Evolutionary conservation across 2,113 vertebrate genomes (phyloP), one percentile per base, ranked within the genome.

Genomic region (Nibea albiflora): DNA sequence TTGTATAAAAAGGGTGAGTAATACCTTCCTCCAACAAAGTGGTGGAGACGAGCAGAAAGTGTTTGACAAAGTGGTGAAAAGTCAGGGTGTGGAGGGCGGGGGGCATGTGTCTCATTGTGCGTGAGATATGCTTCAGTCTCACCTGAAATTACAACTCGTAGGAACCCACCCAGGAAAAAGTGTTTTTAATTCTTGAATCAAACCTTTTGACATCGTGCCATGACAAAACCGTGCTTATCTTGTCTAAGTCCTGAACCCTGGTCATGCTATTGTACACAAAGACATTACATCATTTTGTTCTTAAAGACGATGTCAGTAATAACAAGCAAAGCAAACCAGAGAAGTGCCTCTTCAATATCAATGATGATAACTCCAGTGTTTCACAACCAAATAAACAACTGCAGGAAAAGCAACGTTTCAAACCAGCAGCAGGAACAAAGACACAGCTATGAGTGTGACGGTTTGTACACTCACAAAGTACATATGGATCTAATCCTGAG

Each of bases 381-480:
- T 74, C 79, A 39, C 73, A 63, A 73, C 42, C 16, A 53, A 57
- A 77, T 72, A 56, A 83, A 83, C 70, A 70, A 35, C 24, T 26
- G 49, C 22, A 62, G 20, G 20, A 16, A 44, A 11, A 42, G 66
- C 68, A 65, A 81, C 70, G 81, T 61, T 65, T 49, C 4, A 24
- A 44, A 69, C 39, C 64, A 31, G 54, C 28, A 62, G 20, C 44
- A 16, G 42, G 16, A 42, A 71, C 73, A 70, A 81, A 73, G 81
- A 39, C 26, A 2, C 5, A 17, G 49, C 26, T 7, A 15, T 54
- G 28, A 73, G 14, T 35, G 53, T 14, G 49, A 72, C 19, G 28
- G 60, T 64, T 76, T 72, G 22, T 42, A 65, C n/a, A 63, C 39
- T 56, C 1, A 73, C 8, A 72, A 63, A 46, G 56, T 76, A 63